These are phyloP conservation scores for Phalera bucephala DNA, from an alignment of 2,888 invertebrate genomes.

Conservation along the genomic window DNA sequence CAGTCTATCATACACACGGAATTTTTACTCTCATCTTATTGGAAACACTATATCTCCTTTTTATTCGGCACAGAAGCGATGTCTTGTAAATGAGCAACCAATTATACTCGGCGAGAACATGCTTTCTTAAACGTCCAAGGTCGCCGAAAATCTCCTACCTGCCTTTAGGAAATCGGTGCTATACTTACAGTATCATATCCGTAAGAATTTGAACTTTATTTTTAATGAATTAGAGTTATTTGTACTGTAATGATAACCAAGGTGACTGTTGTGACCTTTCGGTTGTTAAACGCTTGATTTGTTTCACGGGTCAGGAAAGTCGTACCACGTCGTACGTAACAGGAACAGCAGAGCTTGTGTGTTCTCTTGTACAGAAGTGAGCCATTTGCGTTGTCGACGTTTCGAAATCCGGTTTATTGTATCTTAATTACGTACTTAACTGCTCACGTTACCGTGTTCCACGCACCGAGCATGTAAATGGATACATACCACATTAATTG, in stretches of 20 bases:
- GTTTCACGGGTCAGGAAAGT: conserved; percentile 27
- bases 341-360: conserved; percentile 5
- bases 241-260: conserved; percentile 30
- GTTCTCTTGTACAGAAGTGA: conserved; percentile 10
- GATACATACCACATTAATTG: background rate
- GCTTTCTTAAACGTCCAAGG: conserved; percentile 46
- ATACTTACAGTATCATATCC: conserved; percentile 23
- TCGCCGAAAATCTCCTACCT: conserved; percentile 47
- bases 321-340: conserved; percentile 2
- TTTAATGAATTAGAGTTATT: conserved; percentile 21
- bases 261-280: conserved; percentile 44
- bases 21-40: conserved; percentile 30
- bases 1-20: conserved; percentile 13
- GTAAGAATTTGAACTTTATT: conserved; percentile 36
- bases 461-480: conserved; percentile 1
- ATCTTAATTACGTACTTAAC: conserved; percentile 22
- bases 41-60: conserved; percentile 12
- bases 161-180: conserved; percentile 36
- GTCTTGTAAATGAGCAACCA: conserved; percentile 38
- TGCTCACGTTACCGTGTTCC: background rate
- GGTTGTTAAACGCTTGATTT: conserved; percentile 35
- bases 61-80: conserved; percentile 18
- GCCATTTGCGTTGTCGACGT: conserved; percentile 7
- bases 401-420: conserved; percentile 25
- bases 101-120: conserved; percentile 30